Percentiles rank a stretch among this genome's conserved stretches.
Evolutionary conservation across 1,140 invertebrate genomes (phyloP).

Genomic region (Heliconius hewitsoni): DNA sequence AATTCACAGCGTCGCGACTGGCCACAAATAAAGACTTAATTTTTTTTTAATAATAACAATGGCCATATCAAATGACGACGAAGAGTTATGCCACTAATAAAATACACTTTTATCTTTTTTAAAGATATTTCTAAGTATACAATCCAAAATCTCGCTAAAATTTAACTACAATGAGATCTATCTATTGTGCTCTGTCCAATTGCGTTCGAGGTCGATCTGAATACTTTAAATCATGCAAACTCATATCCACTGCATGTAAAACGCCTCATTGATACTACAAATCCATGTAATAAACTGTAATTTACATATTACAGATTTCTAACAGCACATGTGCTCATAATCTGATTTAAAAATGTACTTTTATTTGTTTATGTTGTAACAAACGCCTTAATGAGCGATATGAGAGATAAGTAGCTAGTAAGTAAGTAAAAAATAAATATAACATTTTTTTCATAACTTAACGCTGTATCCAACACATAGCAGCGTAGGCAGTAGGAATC

Average conservation of each 20-base stretch:
- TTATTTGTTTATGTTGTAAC: not conserved
- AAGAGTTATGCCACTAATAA: too few species aligned
- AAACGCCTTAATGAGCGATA: not conserved
- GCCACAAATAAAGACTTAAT: too few species aligned
- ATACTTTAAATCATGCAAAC: not conserved
- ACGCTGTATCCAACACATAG: not conserved
- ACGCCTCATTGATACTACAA: not conserved
- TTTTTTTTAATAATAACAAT: too few species aligned
- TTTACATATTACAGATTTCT: not conserved
- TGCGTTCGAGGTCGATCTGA: slow-evolving; percentile 1
- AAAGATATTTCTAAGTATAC: too few species aligned
- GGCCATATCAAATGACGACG: too few species aligned
- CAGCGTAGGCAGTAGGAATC: not conserved
- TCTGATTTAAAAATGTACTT: not conserved
- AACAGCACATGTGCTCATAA: not conserved
- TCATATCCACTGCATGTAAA: not conserved
- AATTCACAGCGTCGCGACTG: too few species aligned
- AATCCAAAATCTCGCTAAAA: not conserved
- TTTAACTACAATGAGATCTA: not conserved
- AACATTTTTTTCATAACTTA: too few species aligned
- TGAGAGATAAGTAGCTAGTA: too few species aligned
- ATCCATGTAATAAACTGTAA: not conserved
- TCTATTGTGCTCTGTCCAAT: not conserved
- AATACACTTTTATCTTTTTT: too few species aligned
- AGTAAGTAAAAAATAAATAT: too few species aligned